Conservation (phyloP, 2,113 vertebrate genomes). For the Lepisosteus osseus region DNA sequence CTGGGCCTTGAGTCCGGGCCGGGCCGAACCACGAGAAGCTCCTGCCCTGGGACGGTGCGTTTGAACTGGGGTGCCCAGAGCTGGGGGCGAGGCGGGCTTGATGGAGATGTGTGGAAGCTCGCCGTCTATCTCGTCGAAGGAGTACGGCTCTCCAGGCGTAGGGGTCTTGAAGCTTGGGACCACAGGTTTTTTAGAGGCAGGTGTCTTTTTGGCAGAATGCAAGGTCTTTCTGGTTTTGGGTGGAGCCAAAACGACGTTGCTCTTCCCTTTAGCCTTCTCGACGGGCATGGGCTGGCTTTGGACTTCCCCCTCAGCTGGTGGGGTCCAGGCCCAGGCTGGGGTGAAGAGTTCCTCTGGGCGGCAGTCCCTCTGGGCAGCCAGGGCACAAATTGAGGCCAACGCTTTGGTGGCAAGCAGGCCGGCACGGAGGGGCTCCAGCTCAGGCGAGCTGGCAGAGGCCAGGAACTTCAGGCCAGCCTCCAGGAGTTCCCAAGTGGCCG, state of each 20-base stretch:
- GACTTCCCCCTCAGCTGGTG: slow-evolving; percentile 26
- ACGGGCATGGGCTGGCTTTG: slow-evolving; percentile 20
- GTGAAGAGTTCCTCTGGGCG: slow-evolving; percentile 61
- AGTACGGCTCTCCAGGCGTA: slow-evolving; percentile 21
- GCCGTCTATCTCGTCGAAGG: slow-evolving; percentile 50
- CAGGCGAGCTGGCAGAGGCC: slow-evolving; percentile 39
- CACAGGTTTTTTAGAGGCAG: slow-evolving; percentile 52
- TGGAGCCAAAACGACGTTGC: neutral
- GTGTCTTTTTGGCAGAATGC: slow-evolving; percentile 36
- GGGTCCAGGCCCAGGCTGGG: slow-evolving; percentile 65
- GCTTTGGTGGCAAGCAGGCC: slow-evolving; percentile 69
- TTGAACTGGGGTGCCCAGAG: slow-evolving; percentile 56
- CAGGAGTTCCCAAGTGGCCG: slow-evolving; percentile 60
- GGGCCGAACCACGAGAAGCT: slow-evolving; percentile 31
- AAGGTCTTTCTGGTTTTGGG: slow-evolving; percentile 33
- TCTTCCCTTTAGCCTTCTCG: neutral
- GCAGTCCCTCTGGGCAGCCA: slow-evolving; percentile 49
- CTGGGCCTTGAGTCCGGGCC: slow-evolving; percentile 27
- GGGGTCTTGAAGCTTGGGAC: slow-evolving; percentile 17
- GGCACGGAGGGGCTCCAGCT: slow-evolving; percentile 64
- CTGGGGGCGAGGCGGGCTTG: slow-evolving; percentile 16
- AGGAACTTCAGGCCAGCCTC: slow-evolving; percentile 70
- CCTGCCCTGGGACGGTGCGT: slow-evolving; percentile 20
- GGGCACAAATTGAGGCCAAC: slow-evolving; percentile 43
- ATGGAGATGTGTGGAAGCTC: slow-evolving; percentile 45